phyloP scores from a whole-genome alignment of 2,888 invertebrate species.

The Eristalis pertinax region DNA sequence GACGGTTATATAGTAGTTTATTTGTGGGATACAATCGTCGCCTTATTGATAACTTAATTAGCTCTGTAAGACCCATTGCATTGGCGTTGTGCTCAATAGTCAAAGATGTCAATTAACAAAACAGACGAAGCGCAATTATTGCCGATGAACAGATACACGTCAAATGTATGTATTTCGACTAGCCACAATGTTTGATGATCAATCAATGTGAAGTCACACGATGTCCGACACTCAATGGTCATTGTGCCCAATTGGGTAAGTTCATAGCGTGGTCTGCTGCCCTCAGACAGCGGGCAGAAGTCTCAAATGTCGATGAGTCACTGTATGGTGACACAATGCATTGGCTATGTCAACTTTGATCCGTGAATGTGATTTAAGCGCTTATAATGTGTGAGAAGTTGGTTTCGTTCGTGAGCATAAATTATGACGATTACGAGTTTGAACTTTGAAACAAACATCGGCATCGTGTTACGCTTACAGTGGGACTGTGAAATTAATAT shows the following conservation, averaged over 20 bases:
- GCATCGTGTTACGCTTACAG: not conserved
- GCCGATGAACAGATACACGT: not conserved
- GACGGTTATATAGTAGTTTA: not conserved
- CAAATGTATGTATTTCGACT: not conserved
- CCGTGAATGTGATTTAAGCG: constrained; percentile 7
- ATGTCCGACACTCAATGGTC: not conserved
- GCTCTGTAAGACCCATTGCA: not conserved
- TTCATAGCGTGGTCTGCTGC: not conserved
- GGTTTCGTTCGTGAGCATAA: constrained; percentile 20
- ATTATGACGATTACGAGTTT: constrained; percentile 19
- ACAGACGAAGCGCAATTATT: constrained; percentile 8
- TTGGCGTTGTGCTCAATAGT: not conserved
- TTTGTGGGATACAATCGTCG: constrained; percentile 4
- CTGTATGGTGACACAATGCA: not conserved
- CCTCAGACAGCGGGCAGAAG: not conserved
- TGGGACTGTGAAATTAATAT: not conserved
- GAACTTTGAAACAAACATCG: constrained; percentile 7
- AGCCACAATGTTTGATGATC: not conserved
- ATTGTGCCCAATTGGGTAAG: constrained; percentile 7
- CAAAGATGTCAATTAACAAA: not conserved
- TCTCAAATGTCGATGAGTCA: constrained; percentile 12
- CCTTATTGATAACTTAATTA: constrained; percentile 44
- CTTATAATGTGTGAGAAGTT: not conserved
- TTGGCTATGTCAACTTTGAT: constrained; percentile 23
- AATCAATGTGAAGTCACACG: constrained; percentile 21